A percentile compares a stretch with the other conserved stretches of the same genome.
Conservation (phyloP, 2,797 vertebrate genomes). For the Adrianichthys oophorus region DNA sequence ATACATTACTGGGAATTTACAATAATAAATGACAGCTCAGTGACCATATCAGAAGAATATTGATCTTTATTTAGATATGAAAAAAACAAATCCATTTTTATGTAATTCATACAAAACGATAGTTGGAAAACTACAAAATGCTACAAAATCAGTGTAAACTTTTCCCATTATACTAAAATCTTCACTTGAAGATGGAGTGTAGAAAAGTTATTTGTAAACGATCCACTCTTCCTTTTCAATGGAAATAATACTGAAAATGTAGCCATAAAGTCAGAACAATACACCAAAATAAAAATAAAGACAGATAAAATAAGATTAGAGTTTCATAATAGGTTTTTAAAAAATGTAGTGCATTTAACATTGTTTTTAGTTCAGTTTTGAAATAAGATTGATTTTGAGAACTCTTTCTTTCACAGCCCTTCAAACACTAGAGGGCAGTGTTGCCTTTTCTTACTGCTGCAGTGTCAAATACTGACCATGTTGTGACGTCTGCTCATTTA, state of each 20-base stretch:
- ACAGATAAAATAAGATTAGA: conserved; percentile 17
- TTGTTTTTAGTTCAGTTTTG: too few species aligned
- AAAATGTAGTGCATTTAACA: too few species aligned
- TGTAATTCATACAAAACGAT: conserved; percentile 56
- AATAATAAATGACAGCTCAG: not conserved
- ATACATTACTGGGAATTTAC: too few species aligned
- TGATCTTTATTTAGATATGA: conserved; percentile 63
- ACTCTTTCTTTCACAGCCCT: too few species aligned
- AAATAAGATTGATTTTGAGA: too few species aligned
- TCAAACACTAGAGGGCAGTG: too few species aligned
- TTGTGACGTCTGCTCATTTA: not conserved
- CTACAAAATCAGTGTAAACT: conserved; percentile 74
- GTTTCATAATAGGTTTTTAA: conserved; percentile 1
- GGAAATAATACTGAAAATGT: conserved; percentile 47
- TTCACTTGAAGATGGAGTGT: conserved; percentile 45
- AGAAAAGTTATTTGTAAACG: conserved; percentile 60
- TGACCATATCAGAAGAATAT: conserved; percentile 13
- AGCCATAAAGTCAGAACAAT: conserved; percentile 28
- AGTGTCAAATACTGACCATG: too few species aligned
- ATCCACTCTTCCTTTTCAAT: conserved; percentile 38
- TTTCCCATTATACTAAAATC: conserved; percentile 46
- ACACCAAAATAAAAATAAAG: conserved; percentile 10
- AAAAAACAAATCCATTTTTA: conserved; percentile 55
- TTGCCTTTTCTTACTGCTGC: too few species aligned
- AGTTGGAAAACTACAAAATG: conserved; percentile 53